Conservation (phyloP, 23 tunicate genomes). For the Trididemnum clinides region DNA sequence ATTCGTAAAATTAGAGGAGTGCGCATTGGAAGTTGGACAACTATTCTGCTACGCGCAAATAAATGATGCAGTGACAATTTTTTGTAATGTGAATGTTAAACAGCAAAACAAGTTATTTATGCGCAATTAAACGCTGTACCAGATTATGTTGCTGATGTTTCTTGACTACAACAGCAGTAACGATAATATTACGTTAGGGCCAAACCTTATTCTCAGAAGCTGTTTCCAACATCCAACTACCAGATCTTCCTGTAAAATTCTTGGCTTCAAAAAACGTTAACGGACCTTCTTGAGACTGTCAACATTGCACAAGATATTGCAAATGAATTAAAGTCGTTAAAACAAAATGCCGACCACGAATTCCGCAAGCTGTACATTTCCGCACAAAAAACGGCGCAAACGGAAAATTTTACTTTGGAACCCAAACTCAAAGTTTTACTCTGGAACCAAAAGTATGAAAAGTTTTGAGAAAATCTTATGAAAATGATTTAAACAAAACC, state of each 20-base stretch:
- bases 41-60: not conserved
- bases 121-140: too few relatives aligned
- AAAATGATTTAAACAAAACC: not conserved
- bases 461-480: slow-evolving; percentile 13
- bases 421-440: not conserved
- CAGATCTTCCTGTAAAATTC: not conserved
- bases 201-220: too few relatives aligned
- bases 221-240: not conserved
- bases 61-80: not conserved
- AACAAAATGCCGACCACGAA: slow-evolving; percentile 1
- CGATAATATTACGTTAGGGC: too few relatives aligned
- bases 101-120: too few relatives aligned
- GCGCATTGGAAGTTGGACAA: not conserved
- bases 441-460: not conserved
- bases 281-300: slow-evolving; percentile 3
- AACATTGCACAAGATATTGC: too few relatives aligned
- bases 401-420: not conserved
- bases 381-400: slow-evolving; percentile 15
- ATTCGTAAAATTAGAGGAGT: too few relatives aligned
- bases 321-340: not conserved
- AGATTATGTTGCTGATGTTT: too few relatives aligned
- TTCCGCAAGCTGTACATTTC: not conserved
- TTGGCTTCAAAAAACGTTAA: not conserved
- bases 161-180: too few relatives aligned
- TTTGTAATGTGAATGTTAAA: slow-evolving; percentile 3